Evolutionary conservation across 2,797 vertebrate species (phyloP).

Genomic region (Myripristis jacobus): DNA sequence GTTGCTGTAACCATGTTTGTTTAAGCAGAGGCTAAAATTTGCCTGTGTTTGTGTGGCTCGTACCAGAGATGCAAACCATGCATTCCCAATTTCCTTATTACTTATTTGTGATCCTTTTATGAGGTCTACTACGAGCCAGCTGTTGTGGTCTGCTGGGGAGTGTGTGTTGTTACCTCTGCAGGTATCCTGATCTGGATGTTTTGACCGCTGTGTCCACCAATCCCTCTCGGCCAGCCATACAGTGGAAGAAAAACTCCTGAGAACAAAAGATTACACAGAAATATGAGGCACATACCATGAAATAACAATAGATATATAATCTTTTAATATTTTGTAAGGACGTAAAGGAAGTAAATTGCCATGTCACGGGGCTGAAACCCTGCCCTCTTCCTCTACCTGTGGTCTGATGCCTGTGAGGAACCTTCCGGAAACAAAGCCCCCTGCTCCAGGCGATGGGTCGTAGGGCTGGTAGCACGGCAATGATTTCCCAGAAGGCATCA

Average conservation of each 20-base stretch:
- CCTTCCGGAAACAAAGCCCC: conserved; percentile 94
- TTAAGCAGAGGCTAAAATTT: neutral
- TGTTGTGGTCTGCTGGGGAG: neutral
- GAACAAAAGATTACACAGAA: neutral
- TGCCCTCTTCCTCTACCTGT: conserved; percentile 76
- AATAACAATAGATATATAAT: too few species aligned
- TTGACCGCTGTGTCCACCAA: conserved; percentile 98
- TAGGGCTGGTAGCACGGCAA: conserved; percentile 96
- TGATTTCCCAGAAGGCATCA: conserved; percentile 98
- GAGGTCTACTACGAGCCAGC: too few species aligned
- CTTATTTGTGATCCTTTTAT: too few species aligned
- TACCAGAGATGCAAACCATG: too few species aligned
- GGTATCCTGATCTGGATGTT: conserved; percentile 96
- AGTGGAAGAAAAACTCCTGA: conserved; percentile 99
- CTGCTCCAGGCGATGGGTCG: conserved; percentile 89
- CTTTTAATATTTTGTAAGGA: too few species aligned
- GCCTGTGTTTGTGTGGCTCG: neutral
- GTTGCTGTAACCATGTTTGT: neutral
- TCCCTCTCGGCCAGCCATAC: conserved; percentile 98
- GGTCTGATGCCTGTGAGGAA: conserved; percentile 98
- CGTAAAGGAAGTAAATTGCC: too few species aligned
- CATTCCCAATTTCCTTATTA: too few species aligned
- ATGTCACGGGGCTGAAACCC: neutral
- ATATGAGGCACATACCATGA: neutral
- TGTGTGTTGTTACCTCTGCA: conserved; percentile 88